Evolutionary conservation across 2,888 invertebrate species (phyloP), one percentile per base, ranked within the genome.

Genomic region (Isoperla grammatica): DNA sequence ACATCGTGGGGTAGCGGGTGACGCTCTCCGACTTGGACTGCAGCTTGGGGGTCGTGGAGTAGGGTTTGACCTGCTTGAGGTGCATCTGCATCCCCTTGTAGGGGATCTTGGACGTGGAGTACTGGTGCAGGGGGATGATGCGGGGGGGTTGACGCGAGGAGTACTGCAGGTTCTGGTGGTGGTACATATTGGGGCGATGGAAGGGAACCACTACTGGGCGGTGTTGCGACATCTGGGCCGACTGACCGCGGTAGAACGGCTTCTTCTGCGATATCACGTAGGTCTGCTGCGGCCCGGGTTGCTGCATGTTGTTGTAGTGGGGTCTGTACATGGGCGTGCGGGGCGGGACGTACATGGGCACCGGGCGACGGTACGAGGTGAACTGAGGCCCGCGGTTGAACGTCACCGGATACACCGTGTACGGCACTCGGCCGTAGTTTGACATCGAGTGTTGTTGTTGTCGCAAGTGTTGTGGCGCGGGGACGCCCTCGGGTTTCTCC

Each of bases 21-120:
- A 15, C 29, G 22, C 15, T n/a, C 17, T 50, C 49, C 60, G 37
- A 55, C 45, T 63, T 66, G 63, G 22, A 54, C 40, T 40, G 54
- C 45, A 8, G 60, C 56, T 20, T 64, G 62, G 15, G 60, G 17
- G 43, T 64, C 5, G 29, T 29, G 4, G 29, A 4, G 8, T 6
- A 29, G 63, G 17, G 60, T 55, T 48, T 43, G 57, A 22, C 61
- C 69, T 12, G 67, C 60, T 17, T 48, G 13, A 15, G 53, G 39
- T 19, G 59, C 50, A 15, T 61, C 43, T 65, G 67, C 55, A 43
- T 43, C 19, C 23, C 57, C 46, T 55, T 40, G 35, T 29, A 5
- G 23, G 22, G 20, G 37, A 45, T 43, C 17, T 53, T 45, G 8
- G 43, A 35, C 3, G 42, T 56, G 5, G 54, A 15, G 11, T 22